These are phyloP conservation scores for Schizopygopsis malacanthus DNA, from an alignment of 2,797 vertebrate genomes.

Conservation along the genomic window DNA sequence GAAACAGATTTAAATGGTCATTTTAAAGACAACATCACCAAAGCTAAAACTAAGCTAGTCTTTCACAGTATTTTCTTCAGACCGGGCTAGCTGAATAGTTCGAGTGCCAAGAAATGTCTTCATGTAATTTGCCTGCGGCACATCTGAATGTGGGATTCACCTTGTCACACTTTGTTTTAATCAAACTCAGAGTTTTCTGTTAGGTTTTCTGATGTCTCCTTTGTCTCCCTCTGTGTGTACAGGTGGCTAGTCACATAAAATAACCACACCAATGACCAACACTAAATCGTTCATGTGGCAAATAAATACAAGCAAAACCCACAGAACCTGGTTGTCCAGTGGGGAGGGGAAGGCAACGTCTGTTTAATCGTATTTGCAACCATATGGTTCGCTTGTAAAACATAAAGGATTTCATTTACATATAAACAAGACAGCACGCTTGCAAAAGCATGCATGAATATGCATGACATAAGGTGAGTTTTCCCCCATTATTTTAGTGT, in stretches of 20 bases:
- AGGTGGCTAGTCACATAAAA: constrained; percentile 7
- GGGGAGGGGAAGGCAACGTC: constrained; percentile 65
- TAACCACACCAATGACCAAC: neutral
- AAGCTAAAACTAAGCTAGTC: neutral
- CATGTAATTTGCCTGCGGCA: constrained; percentile 21
- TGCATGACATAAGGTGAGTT: neutral
- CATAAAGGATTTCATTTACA: constrained; percentile 52
- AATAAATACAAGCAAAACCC: neutral
- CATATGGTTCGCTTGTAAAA: constrained; percentile 54
- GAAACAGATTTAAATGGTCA: neutral
- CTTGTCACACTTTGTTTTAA: constrained; percentile 49
- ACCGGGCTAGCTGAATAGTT: constrained; percentile 36
- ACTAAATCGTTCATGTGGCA: neutral
- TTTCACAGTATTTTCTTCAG: constrained; percentile 43
- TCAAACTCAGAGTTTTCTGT: constrained; percentile 19
- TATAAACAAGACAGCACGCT: constrained; percentile 7
- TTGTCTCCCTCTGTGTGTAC: constrained; percentile 32
- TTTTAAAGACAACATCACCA: neutral
- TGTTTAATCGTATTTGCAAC: constrained; percentile 70
- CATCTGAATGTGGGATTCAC: constrained; percentile 53
- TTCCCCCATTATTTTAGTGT: neutral
- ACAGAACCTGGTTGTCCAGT: constrained; percentile 44
- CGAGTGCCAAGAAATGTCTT: constrained; percentile 44
- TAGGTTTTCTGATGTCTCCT: constrained; percentile 16
- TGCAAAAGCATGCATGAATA: neutral